phyloP scores from a whole-genome alignment of 2,888 invertebrate genomes.

The Hypselothyrea guttata region DNA sequence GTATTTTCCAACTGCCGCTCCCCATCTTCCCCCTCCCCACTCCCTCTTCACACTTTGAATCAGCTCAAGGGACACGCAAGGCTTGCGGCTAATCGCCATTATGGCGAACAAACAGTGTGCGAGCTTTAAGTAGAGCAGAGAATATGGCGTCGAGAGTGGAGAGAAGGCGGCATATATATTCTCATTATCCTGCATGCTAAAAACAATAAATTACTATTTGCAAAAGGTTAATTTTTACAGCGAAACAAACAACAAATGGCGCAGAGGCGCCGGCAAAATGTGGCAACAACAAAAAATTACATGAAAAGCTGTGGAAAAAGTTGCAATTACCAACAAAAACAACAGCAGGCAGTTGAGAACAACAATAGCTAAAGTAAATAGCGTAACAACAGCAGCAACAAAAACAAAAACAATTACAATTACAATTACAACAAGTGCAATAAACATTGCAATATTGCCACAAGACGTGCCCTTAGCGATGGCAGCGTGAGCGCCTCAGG shows the following conservation, averaged over 20 bases:
- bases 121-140: conserved; percentile 41
- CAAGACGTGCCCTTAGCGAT: conserved; percentile 43
- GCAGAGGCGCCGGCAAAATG: conserved; percentile 42
- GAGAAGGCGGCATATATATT: conserved; percentile 49
- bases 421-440: conserved; percentile 28
- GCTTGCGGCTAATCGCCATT: conserved; percentile 37
- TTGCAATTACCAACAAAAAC: conserved; percentile 61
- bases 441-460: conserved; percentile 54
- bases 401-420: conserved; percentile 14
- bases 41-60: conserved; percentile 50
- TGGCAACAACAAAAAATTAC: conserved; percentile 53
- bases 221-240: conserved; percentile 75
- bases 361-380: conserved; percentile 54
- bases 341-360: conserved; percentile 36
- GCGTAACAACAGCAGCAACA: conserved; percentile 22
- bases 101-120: conserved; percentile 54
- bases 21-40: conserved; percentile 1
- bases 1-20: neutral
- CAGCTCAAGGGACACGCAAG: conserved; percentile 68
- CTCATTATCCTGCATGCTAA: conserved; percentile 73
- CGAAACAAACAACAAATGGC: conserved; percentile 42
- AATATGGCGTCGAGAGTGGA: neutral
- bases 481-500: conserved; percentile 27
- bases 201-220: conserved; percentile 77
- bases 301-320: conserved; percentile 54